Conservation (phyloP, 1,140 invertebrate species). For the Eciton burchellii region DNA sequence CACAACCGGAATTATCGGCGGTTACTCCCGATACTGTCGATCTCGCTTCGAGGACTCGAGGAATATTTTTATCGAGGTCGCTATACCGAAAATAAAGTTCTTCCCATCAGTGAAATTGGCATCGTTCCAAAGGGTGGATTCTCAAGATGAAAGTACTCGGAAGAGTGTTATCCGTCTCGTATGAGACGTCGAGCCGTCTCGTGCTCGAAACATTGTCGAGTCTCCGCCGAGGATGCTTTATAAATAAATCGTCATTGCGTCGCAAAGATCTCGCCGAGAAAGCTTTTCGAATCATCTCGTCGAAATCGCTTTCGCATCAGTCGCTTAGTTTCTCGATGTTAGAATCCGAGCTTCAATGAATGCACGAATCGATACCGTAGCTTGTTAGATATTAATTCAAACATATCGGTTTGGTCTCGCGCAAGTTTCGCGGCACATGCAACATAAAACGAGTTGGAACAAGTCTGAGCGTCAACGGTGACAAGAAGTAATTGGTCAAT, state of each 20-base stretch:
- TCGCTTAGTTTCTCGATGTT: too few relatives aligned
- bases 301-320: not conserved
- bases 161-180: slow-evolving; percentile 27
- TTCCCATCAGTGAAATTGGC: slow-evolving; percentile 72
- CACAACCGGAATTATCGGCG: not conserved
- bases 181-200: slow-evolving; percentile 23
- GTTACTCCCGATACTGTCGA: too few relatives aligned
- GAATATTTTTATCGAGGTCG: slow-evolving; percentile 69
- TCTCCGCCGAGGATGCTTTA: slow-evolving; percentile 38
- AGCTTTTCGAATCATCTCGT: not conserved
- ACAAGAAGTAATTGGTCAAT: slow-evolving; percentile 5
- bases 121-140: slow-evolving; percentile 67
- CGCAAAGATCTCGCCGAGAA: not conserved
- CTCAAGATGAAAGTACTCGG: slow-evolving; percentile 64
- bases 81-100: slow-evolving; percentile 73
- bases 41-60: not conserved
- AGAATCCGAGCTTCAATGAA: too few relatives aligned
- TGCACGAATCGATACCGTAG: too few relatives aligned
- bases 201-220: slow-evolving; percentile 57
- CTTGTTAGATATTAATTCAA: not conserved
- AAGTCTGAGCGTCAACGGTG: not conserved
- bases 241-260: slow-evolving; percentile 42
- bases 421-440: not conserved
- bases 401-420: not conserved
- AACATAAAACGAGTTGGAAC: slow-evolving; percentile 1